Percentiles rank a stretch among this genome's conserved stretches.
These are phyloP conservation scores for Sylvicapra grimmia DNA, from an alignment of 2,113 vertebrate species.

Conservation along the genomic window DNA sequence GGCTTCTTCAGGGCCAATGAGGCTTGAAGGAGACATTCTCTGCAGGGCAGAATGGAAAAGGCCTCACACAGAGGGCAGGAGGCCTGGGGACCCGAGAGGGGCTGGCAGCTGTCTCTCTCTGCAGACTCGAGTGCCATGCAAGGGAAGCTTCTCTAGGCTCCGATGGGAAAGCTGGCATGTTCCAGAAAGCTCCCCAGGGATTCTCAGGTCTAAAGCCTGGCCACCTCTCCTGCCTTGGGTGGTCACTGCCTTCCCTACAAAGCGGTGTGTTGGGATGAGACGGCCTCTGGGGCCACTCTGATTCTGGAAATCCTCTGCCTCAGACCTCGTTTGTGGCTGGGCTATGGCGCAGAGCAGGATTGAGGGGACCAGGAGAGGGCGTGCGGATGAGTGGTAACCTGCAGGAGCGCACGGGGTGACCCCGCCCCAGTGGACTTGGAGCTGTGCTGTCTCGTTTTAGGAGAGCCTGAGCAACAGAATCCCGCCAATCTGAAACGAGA, in stretches of 20 bases:
- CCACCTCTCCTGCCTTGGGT: fast-evolving
- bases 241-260: not conserved
- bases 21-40: not conserved
- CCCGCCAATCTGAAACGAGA: not conserved
- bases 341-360: not conserved
- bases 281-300: not conserved
- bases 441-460: fast-evolving
- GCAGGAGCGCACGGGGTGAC: not conserved
- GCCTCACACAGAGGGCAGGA: not conserved
- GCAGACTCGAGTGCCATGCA: not conserved
- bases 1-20: not conserved
- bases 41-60: not conserved
- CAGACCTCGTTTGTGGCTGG: not conserved
- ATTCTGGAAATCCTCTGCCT: not conserved
- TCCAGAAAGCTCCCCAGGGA: not conserved
- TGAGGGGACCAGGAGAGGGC: not conserved
- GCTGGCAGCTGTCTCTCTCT: not conserved
- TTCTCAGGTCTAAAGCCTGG: not conserved
- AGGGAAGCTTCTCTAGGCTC: not conserved
- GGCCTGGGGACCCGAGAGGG: not conserved
- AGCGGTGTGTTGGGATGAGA: not conserved
- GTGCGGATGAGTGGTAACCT: fast-evolving
- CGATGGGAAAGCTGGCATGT: not conserved
- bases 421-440: too few species aligned
- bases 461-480: not conserved